These are phyloP conservation scores for Heliocidaris erythrogramma DNA, from an alignment of 35 echinoderm and acorn worm genomes.

Conservation along the genomic window DNA sequence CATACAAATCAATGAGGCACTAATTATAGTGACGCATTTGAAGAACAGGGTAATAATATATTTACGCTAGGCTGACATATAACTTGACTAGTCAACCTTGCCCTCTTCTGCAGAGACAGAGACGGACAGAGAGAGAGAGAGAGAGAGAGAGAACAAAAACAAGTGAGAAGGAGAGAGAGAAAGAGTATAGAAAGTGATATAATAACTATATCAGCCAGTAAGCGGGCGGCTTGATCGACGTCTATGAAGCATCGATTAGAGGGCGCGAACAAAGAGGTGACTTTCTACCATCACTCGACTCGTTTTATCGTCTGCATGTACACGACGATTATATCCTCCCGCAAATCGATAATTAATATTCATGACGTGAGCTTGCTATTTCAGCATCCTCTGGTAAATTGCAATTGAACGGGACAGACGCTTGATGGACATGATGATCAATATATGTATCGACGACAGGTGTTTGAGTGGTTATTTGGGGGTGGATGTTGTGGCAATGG, in stretches of 20 bases:
- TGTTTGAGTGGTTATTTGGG: not conserved
- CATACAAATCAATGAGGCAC: no score
- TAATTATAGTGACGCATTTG: no score
- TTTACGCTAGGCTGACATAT: no score
- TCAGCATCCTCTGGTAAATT: not conserved
- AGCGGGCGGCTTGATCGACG: not conserved
- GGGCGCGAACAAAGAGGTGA: not conserved
- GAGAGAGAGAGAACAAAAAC: no score
- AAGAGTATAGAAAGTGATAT: not conserved
- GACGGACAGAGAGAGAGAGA: no score
- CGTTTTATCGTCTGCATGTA: not conserved
- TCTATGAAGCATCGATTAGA: not conserved
- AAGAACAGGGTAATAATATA: no score
- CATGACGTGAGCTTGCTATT: not conserved
- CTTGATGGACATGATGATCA: not conserved
- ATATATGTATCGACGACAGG: not conserved
- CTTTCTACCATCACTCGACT: not conserved
- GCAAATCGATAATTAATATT: not conserved
- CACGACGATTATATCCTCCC: not conserved
- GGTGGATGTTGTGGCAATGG: not conserved
- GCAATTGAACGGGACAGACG: not conserved
- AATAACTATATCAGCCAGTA: not conserved
- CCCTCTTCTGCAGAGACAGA: no score
- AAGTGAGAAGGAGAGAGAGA: not conserved
- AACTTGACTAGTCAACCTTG: no score